Percentiles rank a stretch among this genome's conserved stretches.
Conservation (phyloP, 2,888 invertebrate genomes). For the Erannis defoliaria region DNA sequence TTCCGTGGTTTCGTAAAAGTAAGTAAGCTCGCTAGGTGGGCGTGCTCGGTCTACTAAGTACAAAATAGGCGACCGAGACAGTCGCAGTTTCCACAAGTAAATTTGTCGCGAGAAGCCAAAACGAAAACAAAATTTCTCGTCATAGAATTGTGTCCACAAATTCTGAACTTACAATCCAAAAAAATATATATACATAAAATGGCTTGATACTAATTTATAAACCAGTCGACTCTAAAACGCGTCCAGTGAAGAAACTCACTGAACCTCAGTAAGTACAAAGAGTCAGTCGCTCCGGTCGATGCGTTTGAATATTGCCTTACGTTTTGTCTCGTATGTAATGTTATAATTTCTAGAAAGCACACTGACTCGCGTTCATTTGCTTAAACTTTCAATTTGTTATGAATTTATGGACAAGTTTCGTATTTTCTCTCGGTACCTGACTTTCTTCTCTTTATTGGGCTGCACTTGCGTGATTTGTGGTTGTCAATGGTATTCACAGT, state of each 20-base stretch:
- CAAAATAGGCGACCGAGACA: constrained; percentile 57
- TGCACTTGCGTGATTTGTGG: constrained; percentile 29
- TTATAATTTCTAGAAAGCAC: constrained; percentile 81
- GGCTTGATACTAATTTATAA: too few relatives aligned
- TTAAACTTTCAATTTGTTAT: constrained; percentile 82
- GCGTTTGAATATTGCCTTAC: constrained; percentile 58
- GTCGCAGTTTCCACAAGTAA: constrained; percentile 4
- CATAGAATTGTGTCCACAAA: too few relatives aligned
- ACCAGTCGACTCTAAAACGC: neutral
- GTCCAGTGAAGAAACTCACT: neutral
- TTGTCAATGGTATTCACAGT: neutral
- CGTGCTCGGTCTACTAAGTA: constrained; percentile 72
- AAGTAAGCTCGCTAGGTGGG: constrained; percentile 60
- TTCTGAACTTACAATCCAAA: too few relatives aligned
- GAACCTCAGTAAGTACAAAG: neutral
- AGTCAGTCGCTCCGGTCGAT: constrained; percentile 56
- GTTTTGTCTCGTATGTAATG: constrained; percentile 58
- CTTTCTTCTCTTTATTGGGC: constrained; percentile 48
- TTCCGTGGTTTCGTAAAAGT: constrained; percentile 20
- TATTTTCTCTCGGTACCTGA: constrained; percentile 65
- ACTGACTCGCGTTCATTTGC: constrained; percentile 73
- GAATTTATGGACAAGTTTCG: constrained; percentile 67
- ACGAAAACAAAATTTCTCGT: too few relatives aligned
- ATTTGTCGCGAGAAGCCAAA: neutral
- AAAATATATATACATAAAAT: too few relatives aligned